phyloP scores from a whole-genome alignment of 2,797 vertebrate species.

The Epinephelus coioides region DNA sequence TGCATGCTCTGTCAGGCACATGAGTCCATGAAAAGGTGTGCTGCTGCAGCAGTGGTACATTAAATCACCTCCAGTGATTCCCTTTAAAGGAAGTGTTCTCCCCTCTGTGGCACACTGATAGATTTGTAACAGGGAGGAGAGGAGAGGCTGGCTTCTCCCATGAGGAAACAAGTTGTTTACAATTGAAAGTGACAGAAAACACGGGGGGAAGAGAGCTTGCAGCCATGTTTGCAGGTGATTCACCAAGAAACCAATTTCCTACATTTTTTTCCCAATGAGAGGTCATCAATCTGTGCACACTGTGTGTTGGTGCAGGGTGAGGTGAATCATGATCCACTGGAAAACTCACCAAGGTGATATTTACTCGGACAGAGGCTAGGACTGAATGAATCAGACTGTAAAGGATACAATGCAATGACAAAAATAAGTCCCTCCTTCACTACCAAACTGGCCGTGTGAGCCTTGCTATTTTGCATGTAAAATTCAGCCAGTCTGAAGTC shows the following conservation, averaged over 20 bases:
- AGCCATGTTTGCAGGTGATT: constrained; percentile 39
- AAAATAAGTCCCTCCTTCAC: background rate
- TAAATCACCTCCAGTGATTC: constrained; percentile 46
- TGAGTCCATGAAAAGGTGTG: constrained; percentile 27
- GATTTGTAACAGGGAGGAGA: constrained; percentile 33
- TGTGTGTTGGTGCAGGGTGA: background rate
- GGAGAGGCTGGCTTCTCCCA: constrained; percentile 29
- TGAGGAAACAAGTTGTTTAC: constrained; percentile 43
- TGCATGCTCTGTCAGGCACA: constrained; percentile 3
- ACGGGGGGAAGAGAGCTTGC: constrained; percentile 2
- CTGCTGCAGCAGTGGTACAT: constrained; percentile 22
- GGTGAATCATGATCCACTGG: background rate
- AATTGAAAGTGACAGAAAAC: constrained; percentile 50
- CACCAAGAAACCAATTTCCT: constrained; percentile 58
- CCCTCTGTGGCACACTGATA: constrained; percentile 28
- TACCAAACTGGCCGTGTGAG: background rate
- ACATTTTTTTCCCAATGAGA: constrained; percentile 14
- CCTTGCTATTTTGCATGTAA: constrained; percentile 40
- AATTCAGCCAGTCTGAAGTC: constrained; percentile 8
- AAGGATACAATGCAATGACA: background rate
- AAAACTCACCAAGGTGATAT: constrained; percentile 18
- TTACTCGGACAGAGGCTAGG: background rate
- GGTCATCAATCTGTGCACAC: constrained; percentile 30
- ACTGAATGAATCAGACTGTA: constrained; percentile 1
- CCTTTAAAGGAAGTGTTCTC: constrained; percentile 23